phyloP scores from a whole-genome alignment of 2,113 vertebrate genomes.

The Ictalurus punctatus region DNA sequence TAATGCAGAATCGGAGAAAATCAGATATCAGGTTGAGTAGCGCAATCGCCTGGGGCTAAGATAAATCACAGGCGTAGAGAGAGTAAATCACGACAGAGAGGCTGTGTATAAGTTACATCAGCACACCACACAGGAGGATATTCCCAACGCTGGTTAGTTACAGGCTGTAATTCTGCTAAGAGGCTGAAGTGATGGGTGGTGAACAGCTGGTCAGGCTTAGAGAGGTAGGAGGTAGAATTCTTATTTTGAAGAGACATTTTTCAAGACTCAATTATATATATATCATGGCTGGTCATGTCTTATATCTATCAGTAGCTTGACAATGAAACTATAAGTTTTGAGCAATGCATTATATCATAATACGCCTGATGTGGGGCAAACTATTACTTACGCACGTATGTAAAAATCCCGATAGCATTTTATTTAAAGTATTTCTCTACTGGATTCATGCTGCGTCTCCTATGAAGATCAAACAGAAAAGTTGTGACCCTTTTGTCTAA shows the following conservation, averaged over 20 bases:
- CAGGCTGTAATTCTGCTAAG: slow-evolving; percentile 47
- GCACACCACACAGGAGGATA: slow-evolving; percentile 47
- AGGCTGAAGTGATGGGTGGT: slow-evolving; percentile 27
- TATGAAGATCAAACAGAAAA: neutral
- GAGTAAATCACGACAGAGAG: slow-evolving; percentile 52
- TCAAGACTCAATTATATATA: neutral
- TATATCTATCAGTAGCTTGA: too few relatives aligned
- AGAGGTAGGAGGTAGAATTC: neutral
- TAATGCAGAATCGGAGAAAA: slow-evolving; percentile 5
- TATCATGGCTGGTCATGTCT: neutral
- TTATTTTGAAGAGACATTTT: slow-evolving; percentile 1
- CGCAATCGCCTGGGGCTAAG: neutral
- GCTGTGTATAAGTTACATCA: slow-evolving; percentile 27
- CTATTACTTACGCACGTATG: neutral
- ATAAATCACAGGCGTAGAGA: neutral
- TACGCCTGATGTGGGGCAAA: neutral
- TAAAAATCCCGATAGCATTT: neutral
- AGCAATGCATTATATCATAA: neutral
- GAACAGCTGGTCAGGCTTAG: slow-evolving; percentile 30
- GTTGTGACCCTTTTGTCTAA: neutral
- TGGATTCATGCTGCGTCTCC: neutral
- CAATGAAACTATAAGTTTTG: neutral
- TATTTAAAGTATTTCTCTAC: neutral
- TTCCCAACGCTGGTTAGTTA: slow-evolving; percentile 54
- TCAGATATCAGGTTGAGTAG: neutral